Conservation (phyloP, 2,888 invertebrate species). For the Dasysyrphus tricinctus region DNA sequence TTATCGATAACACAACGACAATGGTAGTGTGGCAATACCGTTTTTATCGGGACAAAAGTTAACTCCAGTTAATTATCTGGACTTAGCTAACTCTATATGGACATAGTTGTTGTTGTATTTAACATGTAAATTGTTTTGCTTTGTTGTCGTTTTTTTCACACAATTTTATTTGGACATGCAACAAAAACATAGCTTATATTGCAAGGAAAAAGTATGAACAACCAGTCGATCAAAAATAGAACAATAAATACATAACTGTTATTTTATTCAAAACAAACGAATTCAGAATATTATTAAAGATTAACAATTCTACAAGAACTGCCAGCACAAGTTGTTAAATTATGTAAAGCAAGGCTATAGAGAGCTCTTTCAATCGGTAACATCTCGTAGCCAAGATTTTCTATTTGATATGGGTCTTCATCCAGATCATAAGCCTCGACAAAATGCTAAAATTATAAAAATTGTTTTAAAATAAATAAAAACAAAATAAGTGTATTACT, state of each 20-base stretch:
- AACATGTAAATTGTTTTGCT: no score
- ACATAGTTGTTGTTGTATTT: no score
- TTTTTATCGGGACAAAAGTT: no score
- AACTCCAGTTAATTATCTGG: no score
- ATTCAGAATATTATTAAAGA: slow-evolving; percentile 46
- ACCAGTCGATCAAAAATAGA: background rate
- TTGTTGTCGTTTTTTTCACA: no score
- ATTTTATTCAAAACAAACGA: background rate
- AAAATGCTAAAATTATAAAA: slow-evolving; percentile 85
- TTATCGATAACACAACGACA: no score
- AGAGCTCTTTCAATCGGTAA: slow-evolving; percentile 85
- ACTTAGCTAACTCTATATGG: no score
- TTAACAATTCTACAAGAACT: slow-evolving; percentile 78
- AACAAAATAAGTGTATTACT: slow-evolving; percentile 77
- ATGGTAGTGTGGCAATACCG: no score
- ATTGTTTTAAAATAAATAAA: background rate
- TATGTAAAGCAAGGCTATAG: slow-evolving; percentile 83
- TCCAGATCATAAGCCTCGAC: slow-evolving; percentile 90
- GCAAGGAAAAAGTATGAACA: no score
- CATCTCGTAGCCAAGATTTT: slow-evolving; percentile 85
- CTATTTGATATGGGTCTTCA: slow-evolving; percentile 89
- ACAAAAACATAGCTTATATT: no score
- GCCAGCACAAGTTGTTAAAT: slow-evolving; percentile 81
- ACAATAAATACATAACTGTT: background rate
- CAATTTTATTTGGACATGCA: no score